phyloP scores from a whole-genome alignment of 2,888 invertebrate genomes.

The Philopedon plagiatum region DNA sequence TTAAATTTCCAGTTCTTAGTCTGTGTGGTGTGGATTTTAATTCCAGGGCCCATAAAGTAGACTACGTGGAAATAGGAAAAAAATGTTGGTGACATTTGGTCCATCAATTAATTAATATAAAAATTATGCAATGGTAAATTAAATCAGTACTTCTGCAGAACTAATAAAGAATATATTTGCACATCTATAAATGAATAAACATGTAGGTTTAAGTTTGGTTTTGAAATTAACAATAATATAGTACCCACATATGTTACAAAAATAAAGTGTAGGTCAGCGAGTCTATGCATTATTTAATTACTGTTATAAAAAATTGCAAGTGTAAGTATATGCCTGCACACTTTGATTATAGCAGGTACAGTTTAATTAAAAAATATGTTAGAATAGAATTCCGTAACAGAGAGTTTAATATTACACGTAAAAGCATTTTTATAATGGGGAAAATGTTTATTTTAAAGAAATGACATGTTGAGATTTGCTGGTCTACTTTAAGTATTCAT shows the following conservation, averaged over 20 bases:
- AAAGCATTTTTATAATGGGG: too few relatives aligned
- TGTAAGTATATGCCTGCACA: slow-evolving; percentile 14
- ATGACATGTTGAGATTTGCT: too few relatives aligned
- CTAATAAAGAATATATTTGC: slow-evolving; percentile 32
- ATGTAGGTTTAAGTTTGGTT: slow-evolving; percentile 50
- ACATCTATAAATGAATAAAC: slow-evolving; percentile 39
- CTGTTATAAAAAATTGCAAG: slow-evolving; percentile 25
- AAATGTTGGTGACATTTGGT: too few relatives aligned
- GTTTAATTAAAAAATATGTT: not conserved
- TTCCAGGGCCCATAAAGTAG: too few relatives aligned
- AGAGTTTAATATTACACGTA: not conserved
- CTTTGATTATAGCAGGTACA: slow-evolving; percentile 10
- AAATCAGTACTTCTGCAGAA: slow-evolving; percentile 17
- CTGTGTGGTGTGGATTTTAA: too few relatives aligned
- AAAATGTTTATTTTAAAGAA: too few relatives aligned
- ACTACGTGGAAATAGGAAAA: too few relatives aligned
- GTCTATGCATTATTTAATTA: slow-evolving; percentile 33
- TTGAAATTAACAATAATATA: slow-evolving; percentile 49
- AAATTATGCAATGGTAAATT: not conserved
- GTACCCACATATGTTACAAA: slow-evolving; percentile 47
- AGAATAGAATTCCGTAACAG: not conserved
- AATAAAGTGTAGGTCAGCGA: slow-evolving; percentile 48
- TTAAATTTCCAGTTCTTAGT: too few relatives aligned
- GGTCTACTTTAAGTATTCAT: too few relatives aligned
- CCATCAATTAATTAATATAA: not conserved